Evolutionary conservation across 1,140 invertebrate genomes (phyloP).

Genomic region (Gonatopus flavifemur): DNA sequence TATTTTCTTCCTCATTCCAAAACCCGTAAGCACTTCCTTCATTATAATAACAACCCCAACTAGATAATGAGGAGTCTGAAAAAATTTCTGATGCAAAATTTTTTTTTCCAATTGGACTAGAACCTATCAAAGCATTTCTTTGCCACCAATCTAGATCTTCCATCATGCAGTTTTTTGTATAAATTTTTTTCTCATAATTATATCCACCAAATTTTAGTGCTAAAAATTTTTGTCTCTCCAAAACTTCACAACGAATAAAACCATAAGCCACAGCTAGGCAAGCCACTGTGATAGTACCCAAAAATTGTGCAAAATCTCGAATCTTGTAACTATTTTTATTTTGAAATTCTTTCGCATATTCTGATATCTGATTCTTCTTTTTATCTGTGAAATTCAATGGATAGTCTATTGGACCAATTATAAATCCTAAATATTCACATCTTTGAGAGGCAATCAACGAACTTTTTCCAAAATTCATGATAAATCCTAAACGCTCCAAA

Average conservation of each 20-base stretch:
- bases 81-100: conserved; percentile 28
- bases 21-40: conserved; percentile 1
- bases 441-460: not conserved
- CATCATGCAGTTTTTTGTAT: not conserved
- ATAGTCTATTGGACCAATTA: conserved; percentile 2
- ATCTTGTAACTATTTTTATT: conserved; percentile 2
- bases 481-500: conserved; percentile 9
- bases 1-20: not conserved
- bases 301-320: conserved; percentile 13
- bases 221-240: conserved; percentile 21
- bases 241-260: conserved; percentile 5
- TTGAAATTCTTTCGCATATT: not conserved
- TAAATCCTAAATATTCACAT: conserved; percentile 11
- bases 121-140: not conserved
- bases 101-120: conserved; percentile 10
- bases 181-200: conserved; percentile 9
- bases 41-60: conserved; percentile 27
- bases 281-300: conserved; percentile 11
- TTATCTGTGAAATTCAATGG: conserved; percentile 9
- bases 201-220: conserved; percentile 8
- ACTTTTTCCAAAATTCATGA: conserved; percentile 11
- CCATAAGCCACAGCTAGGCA: conserved; percentile 17
- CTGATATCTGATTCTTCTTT: conserved; percentile 9
- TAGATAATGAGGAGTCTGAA: conserved; percentile 30
- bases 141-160: conserved; percentile 15